phyloP scores from a whole-genome alignment of 2,797 vertebrate species.

The Mus caroli region DNA sequence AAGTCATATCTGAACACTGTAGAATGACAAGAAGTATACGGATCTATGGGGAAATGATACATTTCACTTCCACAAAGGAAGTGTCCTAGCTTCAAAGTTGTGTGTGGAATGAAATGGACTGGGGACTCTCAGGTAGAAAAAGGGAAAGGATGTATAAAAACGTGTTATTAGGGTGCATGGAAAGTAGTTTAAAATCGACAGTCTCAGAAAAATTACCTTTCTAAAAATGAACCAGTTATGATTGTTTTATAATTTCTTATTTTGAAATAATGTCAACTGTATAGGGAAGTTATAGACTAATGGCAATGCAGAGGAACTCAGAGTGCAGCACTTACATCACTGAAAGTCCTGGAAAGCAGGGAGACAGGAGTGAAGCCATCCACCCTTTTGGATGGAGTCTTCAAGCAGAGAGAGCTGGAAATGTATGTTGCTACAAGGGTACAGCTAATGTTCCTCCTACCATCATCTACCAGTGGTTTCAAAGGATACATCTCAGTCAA shows the following conservation, averaged over 20 bases:
- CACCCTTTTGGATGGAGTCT: not conserved
- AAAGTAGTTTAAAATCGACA: slow-evolving; percentile 17
- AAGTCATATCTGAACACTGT: not conserved
- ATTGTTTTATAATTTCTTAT: slow-evolving; percentile 47
- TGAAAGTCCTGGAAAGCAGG: slow-evolving; percentile 24
- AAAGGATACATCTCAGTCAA: slow-evolving; percentile 54
- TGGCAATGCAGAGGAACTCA: not conserved
- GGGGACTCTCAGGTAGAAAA: not conserved
- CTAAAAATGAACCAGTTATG: not conserved
- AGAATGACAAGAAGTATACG: slow-evolving; percentile 23
- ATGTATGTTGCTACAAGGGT: not conserved
- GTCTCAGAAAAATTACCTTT: not conserved
- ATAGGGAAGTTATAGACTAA: slow-evolving; percentile 15
- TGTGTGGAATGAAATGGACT: slow-evolving; percentile 35
- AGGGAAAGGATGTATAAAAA: slow-evolving; percentile 56
- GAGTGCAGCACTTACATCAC: slow-evolving; percentile 23
- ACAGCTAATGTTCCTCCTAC: not conserved
- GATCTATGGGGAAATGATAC: not conserved
- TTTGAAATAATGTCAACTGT: slow-evolving; percentile 47
- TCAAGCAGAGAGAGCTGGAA: slow-evolving; percentile 52
- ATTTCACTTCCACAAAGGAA: slow-evolving; percentile 46
- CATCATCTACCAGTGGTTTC: slow-evolving; percentile 37
- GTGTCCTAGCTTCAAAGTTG: not conserved
- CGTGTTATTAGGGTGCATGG: not conserved
- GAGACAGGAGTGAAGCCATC: slow-evolving; percentile 25